Base-by-base conservation (phyloP, 2,113 vertebrate species). In the Scartelaos histophorus region DNA sequence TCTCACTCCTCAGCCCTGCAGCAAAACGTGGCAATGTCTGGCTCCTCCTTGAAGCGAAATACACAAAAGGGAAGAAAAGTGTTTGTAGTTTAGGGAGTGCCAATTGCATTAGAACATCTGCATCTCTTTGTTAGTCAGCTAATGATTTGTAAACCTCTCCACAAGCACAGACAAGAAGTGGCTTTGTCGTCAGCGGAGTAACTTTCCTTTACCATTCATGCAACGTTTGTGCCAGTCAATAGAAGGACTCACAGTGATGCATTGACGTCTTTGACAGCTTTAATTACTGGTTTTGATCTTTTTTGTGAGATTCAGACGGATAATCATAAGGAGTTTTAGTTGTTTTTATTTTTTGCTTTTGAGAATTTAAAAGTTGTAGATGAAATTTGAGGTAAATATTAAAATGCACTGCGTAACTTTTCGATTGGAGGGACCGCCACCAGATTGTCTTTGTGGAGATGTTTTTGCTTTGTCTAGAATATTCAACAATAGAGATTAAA, bases 101-200 rank as follows among this genome's bases (percentile, higher is more conserved):
- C 84, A 67, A 15, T 61, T 12, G 9, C 16, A 35, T n/a, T 16
- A 34, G 24, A 29, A 34, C 24, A 25, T 17, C 29, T 13, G 5
- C 22, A 47, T 70, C 16, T 74, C 67, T 86, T 86, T 1, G 89
- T 83, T 79, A 19, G 4, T 6, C 7, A 22, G 81, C 88, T 87
- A 89, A 88, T 90, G 51, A 83, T 87, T 84, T 75, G 45, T 22
- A 46, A 38, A 12, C 76, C 83, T 82, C 45, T 61, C 70, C 66
- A 66, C 88, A 85, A 75, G 85, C 84, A 82, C 51, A 75, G 69
- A 89, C 90, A 87, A 61, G 84, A 70, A 45, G 62, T 45, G 49
- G 13, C 56, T 73, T 43, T 64, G 24, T 57, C 13, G 22, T 58
- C 17, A n/a, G 34, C 62, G 54, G 5, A 67, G 53, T 73, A 73